phyloP scores from a whole-genome alignment of 1,140 invertebrate species.

The Eurosta solidaginis region DNA sequence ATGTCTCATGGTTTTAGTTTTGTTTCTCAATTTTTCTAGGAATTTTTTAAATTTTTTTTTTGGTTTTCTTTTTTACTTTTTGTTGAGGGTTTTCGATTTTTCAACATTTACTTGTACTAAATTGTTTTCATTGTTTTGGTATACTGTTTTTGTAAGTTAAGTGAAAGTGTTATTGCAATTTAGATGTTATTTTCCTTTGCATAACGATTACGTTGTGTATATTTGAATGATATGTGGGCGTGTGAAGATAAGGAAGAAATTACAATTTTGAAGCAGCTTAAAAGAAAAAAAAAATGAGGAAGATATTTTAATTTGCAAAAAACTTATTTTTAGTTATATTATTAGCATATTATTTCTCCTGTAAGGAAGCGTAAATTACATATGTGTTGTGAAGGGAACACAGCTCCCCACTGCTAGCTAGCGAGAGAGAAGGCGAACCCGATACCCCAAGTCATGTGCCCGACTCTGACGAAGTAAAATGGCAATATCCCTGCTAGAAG shows the following conservation, averaged over 20 bases:
- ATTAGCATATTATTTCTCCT: no score
- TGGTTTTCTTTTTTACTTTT: no score
- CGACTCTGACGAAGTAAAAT: no score
- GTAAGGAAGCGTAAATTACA: no score
- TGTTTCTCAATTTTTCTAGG: background rate
- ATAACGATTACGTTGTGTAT: background rate
- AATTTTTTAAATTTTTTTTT: no score
- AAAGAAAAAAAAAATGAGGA: background rate
- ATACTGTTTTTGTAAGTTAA: background rate
- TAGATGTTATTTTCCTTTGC: slow-evolving; percentile 6
- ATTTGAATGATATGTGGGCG: background rate
- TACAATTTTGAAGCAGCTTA: background rate
- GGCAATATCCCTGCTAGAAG: no score
- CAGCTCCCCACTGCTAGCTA: no score
- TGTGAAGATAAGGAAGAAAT: slow-evolving; percentile 22
- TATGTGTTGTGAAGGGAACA: no score
- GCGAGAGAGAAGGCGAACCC: no score
- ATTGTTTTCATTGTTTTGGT: background rate
- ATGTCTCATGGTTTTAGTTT: slow-evolving; percentile 7
- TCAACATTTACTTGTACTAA: background rate
- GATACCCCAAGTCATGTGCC: no score
- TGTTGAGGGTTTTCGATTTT: background rate
- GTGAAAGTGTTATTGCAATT: slow-evolving; percentile 25
- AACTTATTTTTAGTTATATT: no score
- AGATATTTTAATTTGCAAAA: background rate